A percentile compares a stretch with the other conserved stretches of the same genome.
Conservation (phyloP, 2,113 vertebrate genomes). For the Nettapus auritus region DNA sequence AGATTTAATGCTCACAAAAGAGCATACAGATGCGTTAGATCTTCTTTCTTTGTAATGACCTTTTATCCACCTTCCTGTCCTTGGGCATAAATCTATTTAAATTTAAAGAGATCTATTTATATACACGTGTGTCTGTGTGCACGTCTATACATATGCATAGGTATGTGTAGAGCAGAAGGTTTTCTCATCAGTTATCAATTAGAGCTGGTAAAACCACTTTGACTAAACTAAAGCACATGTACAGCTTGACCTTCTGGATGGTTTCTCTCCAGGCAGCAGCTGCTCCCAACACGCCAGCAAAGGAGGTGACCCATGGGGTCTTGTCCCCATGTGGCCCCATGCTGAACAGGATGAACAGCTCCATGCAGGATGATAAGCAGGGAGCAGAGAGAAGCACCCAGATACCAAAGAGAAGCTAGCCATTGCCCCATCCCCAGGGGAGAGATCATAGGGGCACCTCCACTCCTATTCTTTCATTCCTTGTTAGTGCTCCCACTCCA, state of each 20-base stretch:
- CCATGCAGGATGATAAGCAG: rapidly evolving
- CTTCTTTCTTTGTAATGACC: neutral
- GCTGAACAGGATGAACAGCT: rapidly evolving
- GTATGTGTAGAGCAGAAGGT: neutral
- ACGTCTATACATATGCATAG: neutral
- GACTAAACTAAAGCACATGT: neutral
- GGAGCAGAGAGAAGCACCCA: neutral
- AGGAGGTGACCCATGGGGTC: neutral
- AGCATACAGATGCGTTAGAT: neutral
- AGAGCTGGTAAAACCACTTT: neutral
- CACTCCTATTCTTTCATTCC: neutral
- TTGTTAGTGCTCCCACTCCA: rapidly evolving
- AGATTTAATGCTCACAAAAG: neutral
- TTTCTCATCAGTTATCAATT: neutral
- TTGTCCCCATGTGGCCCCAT: neutral
- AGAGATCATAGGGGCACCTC: neutral
- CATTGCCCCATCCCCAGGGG: rapidly evolving
- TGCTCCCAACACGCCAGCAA: neutral
- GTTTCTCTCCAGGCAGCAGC: neutral
- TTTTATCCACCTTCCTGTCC: slow-evolving; percentile 39
- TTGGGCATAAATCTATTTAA: slow-evolving; percentile 21
- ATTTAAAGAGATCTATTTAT: slow-evolving; percentile 18
- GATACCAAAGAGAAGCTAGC: neutral
- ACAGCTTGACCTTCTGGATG: neutral
- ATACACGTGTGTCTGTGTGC: rapidly evolving